A percentile compares a stretch with the other conserved stretches of the same genome.
These are phyloP conservation scores for Microctonus aethiopoides DNA, from an alignment of 2,888 invertebrate species.

Conservation along the genomic window DNA sequence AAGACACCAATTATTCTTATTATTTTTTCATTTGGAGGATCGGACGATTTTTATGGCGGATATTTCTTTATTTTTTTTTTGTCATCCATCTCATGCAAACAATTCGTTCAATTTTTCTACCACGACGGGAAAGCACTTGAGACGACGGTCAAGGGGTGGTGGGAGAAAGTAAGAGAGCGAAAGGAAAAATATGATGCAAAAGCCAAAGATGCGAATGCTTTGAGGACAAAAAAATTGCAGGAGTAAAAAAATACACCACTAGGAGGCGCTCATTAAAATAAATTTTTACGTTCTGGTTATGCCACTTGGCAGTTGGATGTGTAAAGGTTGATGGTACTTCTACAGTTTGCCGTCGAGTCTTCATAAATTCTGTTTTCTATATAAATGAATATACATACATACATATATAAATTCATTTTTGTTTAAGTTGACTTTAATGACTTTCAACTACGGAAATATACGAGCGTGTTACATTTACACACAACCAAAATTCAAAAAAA, in stretches of 20 bases:
- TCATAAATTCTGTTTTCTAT: constrained; percentile 13
- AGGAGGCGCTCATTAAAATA: constrained; percentile 49
- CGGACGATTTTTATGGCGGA: background rate
- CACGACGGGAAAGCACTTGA: constrained; percentile 10
- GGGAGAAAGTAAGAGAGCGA: constrained; percentile 10
- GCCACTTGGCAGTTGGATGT: constrained; percentile 41
- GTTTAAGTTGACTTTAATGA: constrained; percentile 13
- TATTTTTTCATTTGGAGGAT: background rate
- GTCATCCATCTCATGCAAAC: constrained; percentile 6
- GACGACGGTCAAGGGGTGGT: background rate
- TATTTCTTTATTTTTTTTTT: background rate
- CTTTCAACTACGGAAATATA: constrained; percentile 26
- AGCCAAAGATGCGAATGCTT: constrained; percentile 18
- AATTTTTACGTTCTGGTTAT: constrained; percentile 48
- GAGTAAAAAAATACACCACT: constrained; percentile 19
- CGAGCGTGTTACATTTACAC: background rate
- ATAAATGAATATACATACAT: constrained; percentile 3
- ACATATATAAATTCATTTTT: background rate
- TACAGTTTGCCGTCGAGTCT: background rate
- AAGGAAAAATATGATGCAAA: constrained; percentile 19
- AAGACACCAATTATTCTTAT: background rate
- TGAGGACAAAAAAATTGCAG: constrained; percentile 9
- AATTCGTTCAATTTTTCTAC: constrained; percentile 10
- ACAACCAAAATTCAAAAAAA: background rate
- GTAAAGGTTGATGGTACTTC: constrained; percentile 33